Evolutionary conservation across 2,888 invertebrate species (phyloP).

Genomic region (Eupithecia dodoneata): DNA sequence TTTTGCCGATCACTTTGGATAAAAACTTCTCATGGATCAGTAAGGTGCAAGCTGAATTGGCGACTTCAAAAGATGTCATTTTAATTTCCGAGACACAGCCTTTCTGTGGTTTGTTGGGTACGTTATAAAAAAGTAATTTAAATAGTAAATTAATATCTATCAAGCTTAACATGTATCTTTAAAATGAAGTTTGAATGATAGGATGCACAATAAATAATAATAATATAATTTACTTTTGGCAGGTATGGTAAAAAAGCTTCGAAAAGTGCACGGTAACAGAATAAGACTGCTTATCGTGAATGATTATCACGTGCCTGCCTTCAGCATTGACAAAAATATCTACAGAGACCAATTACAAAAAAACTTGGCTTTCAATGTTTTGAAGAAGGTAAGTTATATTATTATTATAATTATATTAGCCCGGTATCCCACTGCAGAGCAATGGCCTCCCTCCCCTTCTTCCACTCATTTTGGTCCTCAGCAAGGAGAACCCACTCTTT

Average conservation of each 20-base stretch:
- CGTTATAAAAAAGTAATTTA: not conserved
- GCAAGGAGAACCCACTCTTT: too few relatives aligned
- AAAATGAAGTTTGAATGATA: not conserved
- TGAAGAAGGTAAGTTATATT: slow-evolving; percentile 50
- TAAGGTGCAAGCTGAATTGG: slow-evolving; percentile 54
- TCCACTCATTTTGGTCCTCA: too few relatives aligned
- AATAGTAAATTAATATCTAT: not conserved
- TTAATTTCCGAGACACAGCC: slow-evolving; percentile 60
- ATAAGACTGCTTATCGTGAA: slow-evolving; percentile 79
- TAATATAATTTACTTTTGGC: slow-evolving; percentile 12
- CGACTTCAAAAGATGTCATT: slow-evolving; percentile 53
- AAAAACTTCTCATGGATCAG: slow-evolving; percentile 59
- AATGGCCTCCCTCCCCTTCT: too few relatives aligned
- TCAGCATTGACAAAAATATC: slow-evolving; percentile 73
- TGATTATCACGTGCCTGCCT: slow-evolving; percentile 74
- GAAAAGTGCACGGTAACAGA: slow-evolving; percentile 81
- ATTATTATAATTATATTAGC: too few relatives aligned
- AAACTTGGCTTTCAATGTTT: slow-evolving; percentile 87
- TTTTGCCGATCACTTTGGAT: slow-evolving; percentile 55
- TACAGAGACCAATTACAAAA: slow-evolving; percentile 82
- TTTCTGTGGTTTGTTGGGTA: slow-evolving; percentile 62
- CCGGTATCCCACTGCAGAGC: too few relatives aligned
- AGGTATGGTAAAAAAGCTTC: slow-evolving; percentile 89
- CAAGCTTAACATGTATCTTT: not conserved
- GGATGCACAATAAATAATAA: not conserved